Percentiles rank a stretch among this genome's conserved stretches.
Evolutionary conservation across 2,113 vertebrate genomes (phyloP).

Genomic region (Sebastes fasciatus): DNA sequence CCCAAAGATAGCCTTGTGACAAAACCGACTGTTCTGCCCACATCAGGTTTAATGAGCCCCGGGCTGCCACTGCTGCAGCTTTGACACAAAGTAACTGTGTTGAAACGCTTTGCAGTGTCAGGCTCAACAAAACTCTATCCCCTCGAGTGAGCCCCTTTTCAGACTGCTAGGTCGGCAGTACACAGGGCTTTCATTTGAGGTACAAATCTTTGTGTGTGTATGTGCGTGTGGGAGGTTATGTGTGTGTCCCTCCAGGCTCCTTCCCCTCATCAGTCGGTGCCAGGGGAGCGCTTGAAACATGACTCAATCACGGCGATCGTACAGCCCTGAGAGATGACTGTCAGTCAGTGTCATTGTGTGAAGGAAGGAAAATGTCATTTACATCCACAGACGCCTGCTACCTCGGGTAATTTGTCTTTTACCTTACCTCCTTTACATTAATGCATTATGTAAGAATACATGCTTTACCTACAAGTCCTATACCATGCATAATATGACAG

Average conservation of each 20-base stretch:
- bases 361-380: conserved; percentile 42
- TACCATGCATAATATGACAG: neutral
- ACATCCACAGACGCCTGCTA: conserved; percentile 5
- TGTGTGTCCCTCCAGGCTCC: conserved; percentile 50
- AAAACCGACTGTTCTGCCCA: conserved; percentile 59
- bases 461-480: neutral
- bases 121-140: conserved; percentile 72
- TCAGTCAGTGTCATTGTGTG: conserved; percentile 68
- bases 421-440: neutral
- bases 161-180: conserved; percentile 61
- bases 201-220: conserved; percentile 49
- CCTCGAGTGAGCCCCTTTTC: conserved; percentile 65
- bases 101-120: conserved; percentile 71
- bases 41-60: conserved; percentile 67
- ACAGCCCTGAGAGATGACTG: conserved; percentile 58
- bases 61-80: conserved; percentile 42
- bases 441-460: neutral
- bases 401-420: conserved; percentile 19
- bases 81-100: conserved; percentile 68
- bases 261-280: conserved; percentile 49
- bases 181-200: conserved; percentile 58
- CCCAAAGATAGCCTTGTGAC: conserved; percentile 49
- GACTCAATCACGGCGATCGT: conserved; percentile 51
- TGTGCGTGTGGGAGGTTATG: conserved; percentile 35
- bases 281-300: conserved; percentile 55